Evolutionary conservation across 2,113 vertebrate species (phyloP).

Genomic region (Strigops habroptila): DNA sequence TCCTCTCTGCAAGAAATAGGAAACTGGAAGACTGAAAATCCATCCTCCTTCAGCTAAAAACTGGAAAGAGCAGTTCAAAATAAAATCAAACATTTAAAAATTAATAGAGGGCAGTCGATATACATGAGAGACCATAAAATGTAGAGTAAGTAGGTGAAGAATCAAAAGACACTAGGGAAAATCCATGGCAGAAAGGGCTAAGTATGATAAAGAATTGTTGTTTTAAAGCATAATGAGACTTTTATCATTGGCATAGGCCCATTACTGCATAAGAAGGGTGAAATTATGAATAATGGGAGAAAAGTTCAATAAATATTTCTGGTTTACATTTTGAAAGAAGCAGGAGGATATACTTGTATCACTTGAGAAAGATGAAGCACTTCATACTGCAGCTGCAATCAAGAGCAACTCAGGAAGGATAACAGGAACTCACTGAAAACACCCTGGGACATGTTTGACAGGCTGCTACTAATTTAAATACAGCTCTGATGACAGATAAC

Average conservation of each 20-base stretch:
- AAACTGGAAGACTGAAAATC: background rate
- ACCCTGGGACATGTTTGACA: background rate
- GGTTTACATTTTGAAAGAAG: background rate
- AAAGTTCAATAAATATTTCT: conserved; percentile 12
- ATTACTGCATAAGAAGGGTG: background rate
- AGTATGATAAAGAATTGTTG: background rate
- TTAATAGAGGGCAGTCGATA: background rate
- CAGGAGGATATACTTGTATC: background rate
- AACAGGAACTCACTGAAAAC: conserved; percentile 17
- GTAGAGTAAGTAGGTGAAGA: background rate
- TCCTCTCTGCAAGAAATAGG: background rate
- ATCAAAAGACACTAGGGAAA: background rate
- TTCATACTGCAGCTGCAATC: conserved; percentile 27
- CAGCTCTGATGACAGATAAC: background rate
- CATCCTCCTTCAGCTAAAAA: background rate
- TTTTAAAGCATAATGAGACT: background rate
- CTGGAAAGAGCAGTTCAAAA: background rate
- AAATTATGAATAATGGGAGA: background rate
- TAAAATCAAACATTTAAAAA: background rate
- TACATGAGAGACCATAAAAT: background rate
- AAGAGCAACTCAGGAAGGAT: background rate
- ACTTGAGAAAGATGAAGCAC: conserved; percentile 30
- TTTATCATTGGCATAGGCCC: background rate
- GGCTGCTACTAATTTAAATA: background rate
- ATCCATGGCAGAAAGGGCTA: background rate